Percentiles rank a stretch among this genome's conserved stretches.
Evolutionary conservation across 2,113 vertebrate genomes (phyloP).

Genomic region (Lagopus leucura): DNA sequence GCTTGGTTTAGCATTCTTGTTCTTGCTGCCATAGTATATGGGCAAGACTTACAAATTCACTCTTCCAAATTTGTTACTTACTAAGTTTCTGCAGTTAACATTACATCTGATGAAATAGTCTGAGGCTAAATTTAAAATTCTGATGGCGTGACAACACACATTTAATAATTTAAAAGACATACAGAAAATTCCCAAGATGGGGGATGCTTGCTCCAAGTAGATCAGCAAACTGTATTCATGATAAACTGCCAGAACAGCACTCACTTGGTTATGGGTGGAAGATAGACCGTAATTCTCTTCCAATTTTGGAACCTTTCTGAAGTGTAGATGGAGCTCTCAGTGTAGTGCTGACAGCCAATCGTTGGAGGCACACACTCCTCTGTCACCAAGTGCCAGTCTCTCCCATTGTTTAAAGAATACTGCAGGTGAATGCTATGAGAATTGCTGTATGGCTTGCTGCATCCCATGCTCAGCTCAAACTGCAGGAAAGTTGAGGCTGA

Average conservation of each 20-base stretch:
- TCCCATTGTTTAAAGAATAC: constrained; percentile 92
- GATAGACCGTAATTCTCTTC: constrained; percentile 93
- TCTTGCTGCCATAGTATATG: not conserved
- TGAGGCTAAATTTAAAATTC: constrained; percentile 38
- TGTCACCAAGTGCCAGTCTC: constrained; percentile 92
- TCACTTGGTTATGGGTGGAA: constrained; percentile 85
- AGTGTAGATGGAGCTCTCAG: constrained; percentile 91
- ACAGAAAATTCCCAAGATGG: constrained; percentile 37
- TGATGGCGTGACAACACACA: constrained; percentile 5
- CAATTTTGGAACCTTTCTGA: constrained; percentile 93
- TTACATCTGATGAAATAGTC: constrained; percentile 25
- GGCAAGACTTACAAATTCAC: not conserved
- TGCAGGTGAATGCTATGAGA: constrained; percentile 89
- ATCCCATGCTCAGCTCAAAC: constrained; percentile 97
- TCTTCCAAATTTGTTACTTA: constrained; percentile 7
- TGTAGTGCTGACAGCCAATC: constrained; percentile 93
- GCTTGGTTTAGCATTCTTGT: not conserved
- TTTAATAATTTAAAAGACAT: constrained; percentile 62
- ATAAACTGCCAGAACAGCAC: constrained; percentile 46
- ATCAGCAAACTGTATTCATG: constrained; percentile 63
- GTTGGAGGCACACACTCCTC: constrained; percentile 96
- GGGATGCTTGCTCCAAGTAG: constrained; percentile 60
- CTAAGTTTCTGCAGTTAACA: not conserved
- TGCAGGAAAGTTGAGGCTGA: constrained; percentile 93
- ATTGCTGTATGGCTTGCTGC: constrained; percentile 89